phyloP scores from a whole-genome alignment of 2,888 invertebrate species.

The Apamea epomidion region DNA sequence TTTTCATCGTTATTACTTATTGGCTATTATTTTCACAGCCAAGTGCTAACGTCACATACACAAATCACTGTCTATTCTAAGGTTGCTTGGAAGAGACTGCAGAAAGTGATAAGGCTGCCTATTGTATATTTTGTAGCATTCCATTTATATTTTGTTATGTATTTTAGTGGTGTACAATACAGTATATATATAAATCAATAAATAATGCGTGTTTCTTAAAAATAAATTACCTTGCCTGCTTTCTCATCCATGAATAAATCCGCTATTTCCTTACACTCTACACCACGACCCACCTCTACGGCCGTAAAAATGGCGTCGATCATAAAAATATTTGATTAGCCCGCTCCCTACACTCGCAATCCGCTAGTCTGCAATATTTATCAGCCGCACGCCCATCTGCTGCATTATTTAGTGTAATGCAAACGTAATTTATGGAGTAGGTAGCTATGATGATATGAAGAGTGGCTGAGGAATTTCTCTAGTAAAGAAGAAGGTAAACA shows the following conservation, averaged over 20 bases:
- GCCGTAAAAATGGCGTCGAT: conserved; percentile 88
- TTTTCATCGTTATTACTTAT: neutral
- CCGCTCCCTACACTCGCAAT: conserved; percentile 83
- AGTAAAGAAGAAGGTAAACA: neutral
- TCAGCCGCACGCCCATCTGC: conserved; percentile 72
- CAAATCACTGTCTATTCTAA: no score
- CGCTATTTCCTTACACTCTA: conserved; percentile 42
- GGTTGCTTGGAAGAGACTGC: no score
- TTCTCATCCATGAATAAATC: neutral
- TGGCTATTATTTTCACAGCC: neutral
- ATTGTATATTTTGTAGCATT: no score
- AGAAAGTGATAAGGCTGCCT: no score
- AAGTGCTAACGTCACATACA: neutral
- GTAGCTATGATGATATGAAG: conserved; percentile 49
- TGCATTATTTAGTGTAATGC: conserved; percentile 74
- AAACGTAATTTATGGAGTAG: conserved; percentile 70
- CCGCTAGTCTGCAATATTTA: conserved; percentile 86
- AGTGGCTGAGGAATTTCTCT: conserved; percentile 16
- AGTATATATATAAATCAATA: no score
- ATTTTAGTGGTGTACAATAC: no score
- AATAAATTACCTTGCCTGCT: neutral
- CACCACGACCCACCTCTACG: conserved; percentile 72
- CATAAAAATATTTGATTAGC: conserved; percentile 91
- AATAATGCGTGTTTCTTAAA: neutral
- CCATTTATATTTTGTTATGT: no score